phyloP scores from a whole-genome alignment of 2,888 invertebrate species.

The Steromphala cineraria region DNA sequence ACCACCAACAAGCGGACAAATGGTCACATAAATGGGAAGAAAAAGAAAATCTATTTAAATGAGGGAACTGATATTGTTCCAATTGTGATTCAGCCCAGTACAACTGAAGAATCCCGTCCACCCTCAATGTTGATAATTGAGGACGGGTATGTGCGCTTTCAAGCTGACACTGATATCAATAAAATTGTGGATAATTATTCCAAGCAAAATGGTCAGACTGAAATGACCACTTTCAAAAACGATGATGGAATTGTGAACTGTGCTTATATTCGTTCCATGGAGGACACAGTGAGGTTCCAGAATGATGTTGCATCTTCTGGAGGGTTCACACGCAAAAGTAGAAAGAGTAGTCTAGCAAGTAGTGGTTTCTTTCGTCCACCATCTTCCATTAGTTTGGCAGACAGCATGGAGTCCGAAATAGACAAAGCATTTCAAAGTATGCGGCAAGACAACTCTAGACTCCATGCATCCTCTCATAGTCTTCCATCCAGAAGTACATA shows the following conservation, averaged over 20 bases:
- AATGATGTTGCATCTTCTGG: not conserved
- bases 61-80: conserved; percentile 29
- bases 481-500: not conserved
- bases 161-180: conserved; percentile 74
- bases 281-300: not conserved
- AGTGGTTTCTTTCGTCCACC: conserved; percentile 58
- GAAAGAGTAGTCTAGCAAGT: conserved; percentile 43
- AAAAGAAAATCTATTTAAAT: conserved; percentile 21
- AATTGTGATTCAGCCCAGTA: conserved; percentile 29
- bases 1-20: not conserved
- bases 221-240: conserved; percentile 43
- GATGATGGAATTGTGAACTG: conserved; percentile 32
- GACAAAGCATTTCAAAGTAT: conserved; percentile 54
- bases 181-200: conserved; percentile 22
- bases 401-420: conserved; percentile 66
- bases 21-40: conserved; percentile 11
- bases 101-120: conserved; percentile 3
- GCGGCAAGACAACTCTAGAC: conserved; percentile 23
- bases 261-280: conserved; percentile 15
- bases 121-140: conserved; percentile 90
- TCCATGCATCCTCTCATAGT: not conserved
- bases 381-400: conserved; percentile 66
- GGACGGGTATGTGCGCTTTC: conserved; percentile 90
- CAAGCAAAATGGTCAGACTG: conserved; percentile 26
- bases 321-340: conserved; percentile 22